These are phyloP conservation scores for Erebia ligea DNA, from an alignment of 2,888 invertebrate genomes.

Conservation along the genomic window DNA sequence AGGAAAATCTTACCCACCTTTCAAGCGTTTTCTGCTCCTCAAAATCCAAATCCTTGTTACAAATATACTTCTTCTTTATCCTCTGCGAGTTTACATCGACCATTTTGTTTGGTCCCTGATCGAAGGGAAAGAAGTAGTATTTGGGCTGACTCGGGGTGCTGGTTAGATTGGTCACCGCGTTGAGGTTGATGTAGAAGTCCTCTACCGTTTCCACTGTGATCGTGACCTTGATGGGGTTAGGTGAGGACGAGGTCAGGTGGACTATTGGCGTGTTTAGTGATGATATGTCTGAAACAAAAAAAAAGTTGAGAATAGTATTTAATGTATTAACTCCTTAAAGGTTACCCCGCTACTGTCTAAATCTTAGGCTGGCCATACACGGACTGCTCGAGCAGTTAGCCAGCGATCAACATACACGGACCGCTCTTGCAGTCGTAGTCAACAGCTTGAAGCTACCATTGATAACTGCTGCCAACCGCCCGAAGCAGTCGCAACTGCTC, in stretches of 20 bases:
- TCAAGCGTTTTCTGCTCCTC: slow-evolving; percentile 47
- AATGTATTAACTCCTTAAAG: too few relatives aligned
- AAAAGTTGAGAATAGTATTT: neutral
- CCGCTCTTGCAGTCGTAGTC: too few relatives aligned
- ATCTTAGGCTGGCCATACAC: too few relatives aligned
- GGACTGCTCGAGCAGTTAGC: too few relatives aligned
- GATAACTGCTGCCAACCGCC: too few relatives aligned
- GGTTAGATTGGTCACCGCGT: slow-evolving; percentile 66
- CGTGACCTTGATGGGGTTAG: slow-evolving; percentile 79
- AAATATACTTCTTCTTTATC: slow-evolving; percentile 77
- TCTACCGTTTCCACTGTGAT: slow-evolving; percentile 83
- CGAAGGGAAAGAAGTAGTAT: slow-evolving; percentile 82
- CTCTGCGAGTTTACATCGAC: slow-evolving; percentile 58
- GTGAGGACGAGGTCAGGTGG: slow-evolving; percentile 87
- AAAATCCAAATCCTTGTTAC: slow-evolving; percentile 73
- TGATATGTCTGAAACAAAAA: slow-evolving; percentile 61
- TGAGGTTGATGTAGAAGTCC: slow-evolving; percentile 83
- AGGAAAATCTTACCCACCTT: slow-evolving; percentile 33
- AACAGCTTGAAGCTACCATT: too few relatives aligned
- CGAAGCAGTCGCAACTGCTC: too few relatives aligned
- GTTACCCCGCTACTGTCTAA: too few relatives aligned
- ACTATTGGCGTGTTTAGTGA: slow-evolving; percentile 83
- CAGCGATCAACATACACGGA: too few relatives aligned
- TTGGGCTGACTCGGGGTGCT: slow-evolving; percentile 77
- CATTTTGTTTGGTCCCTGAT: slow-evolving; percentile 57